Conservation (phyloP, 2,888 invertebrate species). For the Disparrhopalites patrizii region DNA sequence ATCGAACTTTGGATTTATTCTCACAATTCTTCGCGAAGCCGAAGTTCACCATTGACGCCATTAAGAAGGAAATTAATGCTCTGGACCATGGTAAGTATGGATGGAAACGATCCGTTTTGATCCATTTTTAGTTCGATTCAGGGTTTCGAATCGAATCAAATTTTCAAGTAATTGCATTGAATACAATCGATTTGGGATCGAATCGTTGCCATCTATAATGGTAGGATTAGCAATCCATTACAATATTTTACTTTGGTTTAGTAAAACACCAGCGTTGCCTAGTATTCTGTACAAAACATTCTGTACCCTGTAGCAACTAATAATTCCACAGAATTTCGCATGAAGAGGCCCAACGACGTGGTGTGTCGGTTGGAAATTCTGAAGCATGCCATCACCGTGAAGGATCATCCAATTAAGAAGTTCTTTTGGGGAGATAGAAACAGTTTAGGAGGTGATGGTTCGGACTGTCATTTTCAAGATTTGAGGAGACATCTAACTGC, state of each 20-base stretch:
- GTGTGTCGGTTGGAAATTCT: conserved; percentile 19
- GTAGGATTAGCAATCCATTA: too few relatives aligned
- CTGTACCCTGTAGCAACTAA: too few relatives aligned
- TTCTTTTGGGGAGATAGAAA: conserved; percentile 23
- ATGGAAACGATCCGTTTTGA: background rate
- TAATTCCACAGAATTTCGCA: conserved; percentile 19
- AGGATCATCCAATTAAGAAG: conserved; percentile 20
- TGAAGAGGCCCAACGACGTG: conserved; percentile 23
- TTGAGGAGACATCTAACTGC: background rate
- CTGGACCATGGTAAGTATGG: conserved; percentile 15
- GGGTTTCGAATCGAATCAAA: background rate
- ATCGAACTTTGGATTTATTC: conserved; percentile 13
- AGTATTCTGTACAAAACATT: too few relatives aligned
- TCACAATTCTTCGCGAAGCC: conserved; percentile 15
- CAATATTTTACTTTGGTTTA: too few relatives aligned
- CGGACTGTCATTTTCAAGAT: background rate
- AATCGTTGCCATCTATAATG: too few relatives aligned
- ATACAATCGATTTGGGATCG: too few relatives aligned
- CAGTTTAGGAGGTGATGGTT: conserved; percentile 11
- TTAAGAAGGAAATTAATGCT: conserved; percentile 19
- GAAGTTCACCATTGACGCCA: conserved; percentile 9
- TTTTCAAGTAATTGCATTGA: too few relatives aligned
- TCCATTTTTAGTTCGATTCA: background rate
- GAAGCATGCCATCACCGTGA: background rate
- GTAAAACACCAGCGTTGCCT: too few relatives aligned